Evolutionary conservation across 1,140 invertebrate species (phyloP), one percentile per base, ranked within the genome.

Genomic region (Ganaspis sp.): DNA sequence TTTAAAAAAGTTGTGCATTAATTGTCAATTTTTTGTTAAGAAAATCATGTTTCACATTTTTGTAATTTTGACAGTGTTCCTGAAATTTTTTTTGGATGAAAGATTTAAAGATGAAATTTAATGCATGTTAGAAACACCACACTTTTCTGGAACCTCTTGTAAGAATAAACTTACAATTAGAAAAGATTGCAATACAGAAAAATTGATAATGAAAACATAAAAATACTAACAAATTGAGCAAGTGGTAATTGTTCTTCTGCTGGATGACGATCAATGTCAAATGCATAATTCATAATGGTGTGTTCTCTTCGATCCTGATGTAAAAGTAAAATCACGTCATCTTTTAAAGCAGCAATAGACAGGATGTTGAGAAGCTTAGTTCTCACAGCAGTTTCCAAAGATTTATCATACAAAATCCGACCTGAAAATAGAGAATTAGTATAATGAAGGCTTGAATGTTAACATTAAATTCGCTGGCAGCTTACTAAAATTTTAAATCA

Each of bases 221-320:
- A 49, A 72, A 49, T 75, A 93, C 94, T 94, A 91, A 98, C 96
- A 90, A 98, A 95, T 85, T 96, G 92, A 70, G 95, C 94, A 72
- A 97, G 92, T 23, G 95, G 94, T 84, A 94, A 92, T 87, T 98
- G 96, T 87, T 97, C 96, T 73, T 95, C 93, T 0, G 92, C 83
- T n/a, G 94, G 93, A 81, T 96, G 92, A 83, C 94, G 92, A 87
- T 98, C 97, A 77, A 98, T 94, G 84, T 95, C 94, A 85, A 95
- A 94, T 17, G 96, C 96, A 88, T 96, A 98, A 88, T 96, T 96
- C 95, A 98, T 98, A 54, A 98, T 92, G 53, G 96, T 94, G 88
- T 98, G 97, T 81, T 97, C 96, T 72, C 95, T 92, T 75, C 97
- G 92, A 90, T 98, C 97, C 91, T 98, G 97, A 90, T 98, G 97